Evolutionary conservation across 2,797 vertebrate species (phyloP), one percentile per base, ranked within the genome.

Genomic region (Enteromius thamalakanensis): DNA sequence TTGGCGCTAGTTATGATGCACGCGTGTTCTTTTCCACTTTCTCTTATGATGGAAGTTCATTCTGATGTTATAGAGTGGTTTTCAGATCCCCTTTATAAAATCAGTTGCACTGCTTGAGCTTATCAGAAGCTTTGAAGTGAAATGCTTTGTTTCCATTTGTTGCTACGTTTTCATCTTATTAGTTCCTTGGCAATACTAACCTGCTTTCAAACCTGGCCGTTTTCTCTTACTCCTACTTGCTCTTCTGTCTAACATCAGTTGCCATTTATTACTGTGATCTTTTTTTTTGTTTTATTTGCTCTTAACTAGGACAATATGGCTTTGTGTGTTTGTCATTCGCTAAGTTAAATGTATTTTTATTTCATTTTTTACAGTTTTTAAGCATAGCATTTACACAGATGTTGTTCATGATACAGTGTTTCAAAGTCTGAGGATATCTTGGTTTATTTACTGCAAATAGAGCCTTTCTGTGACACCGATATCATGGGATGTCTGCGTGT

Each of bases 101-200:
- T 23, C 49, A 32, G n/a, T 34, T 82, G 58, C 19, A 26, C 75
- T 10, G 15, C 37, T 32, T 64, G 60, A 82, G 80, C 70, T 76
- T 49, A 67, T 75, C 6, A 10, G 34, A 29, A 67, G n/a, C 21
- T 11, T 26, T 67, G 70, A 74, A 81, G 62, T 17, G 1, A 62
- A 19, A 37, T 81, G 37, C 26, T 72, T n/a, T 19, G 11, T 29
- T 81, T 81, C 40, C 23, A 40, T 58, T 42, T 42, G 2, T 19
- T 17, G 5, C 4, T 69, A 4, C 12, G 2, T 79, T 79, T 67
- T 74, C 21, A 12, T 72, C 26, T 34, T 6, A 21, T 60, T 6
- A 4, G n/a, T 80, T 80, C 6, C 17, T 14, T 76, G 72, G 14
- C 60, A 53, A 29, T 23, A 76, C 71, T 82, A 82, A 82, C 70